Percentiles rank a stretch among this genome's conserved stretches.
Conservation (phyloP, 1,140 invertebrate genomes). For the Ips typographus region DNA sequence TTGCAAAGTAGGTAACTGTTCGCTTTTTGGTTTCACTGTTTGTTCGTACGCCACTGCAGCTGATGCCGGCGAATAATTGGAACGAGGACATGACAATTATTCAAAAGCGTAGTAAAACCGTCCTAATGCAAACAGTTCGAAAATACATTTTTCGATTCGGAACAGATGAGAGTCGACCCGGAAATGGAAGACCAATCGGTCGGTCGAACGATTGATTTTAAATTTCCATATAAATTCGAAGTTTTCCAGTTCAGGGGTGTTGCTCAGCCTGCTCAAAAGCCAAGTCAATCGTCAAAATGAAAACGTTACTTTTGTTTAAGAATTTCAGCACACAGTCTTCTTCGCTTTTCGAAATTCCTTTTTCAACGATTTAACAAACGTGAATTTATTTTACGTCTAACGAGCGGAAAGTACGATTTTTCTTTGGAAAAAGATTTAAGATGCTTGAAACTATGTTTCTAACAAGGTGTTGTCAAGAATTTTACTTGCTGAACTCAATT, state of each 20-base stretch:
- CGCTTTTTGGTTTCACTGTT: too few species aligned
- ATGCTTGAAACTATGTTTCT: too few species aligned
- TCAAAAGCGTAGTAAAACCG: not conserved
- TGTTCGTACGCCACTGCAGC: too few species aligned
- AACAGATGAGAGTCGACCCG: conserved; percentile 37
- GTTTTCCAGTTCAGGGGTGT: conserved; percentile 39
- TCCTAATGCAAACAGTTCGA: conserved; percentile 6
- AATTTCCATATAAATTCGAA: conserved; percentile 49
- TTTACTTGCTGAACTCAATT: too few species aligned
- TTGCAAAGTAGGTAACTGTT: too few species aligned
- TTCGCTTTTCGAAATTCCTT: not conserved
- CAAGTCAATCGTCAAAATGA: conserved; percentile 29
- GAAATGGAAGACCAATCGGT: conserved; percentile 40
- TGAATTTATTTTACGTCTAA: conserved; percentile 10
- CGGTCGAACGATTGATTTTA: conserved; percentile 45
- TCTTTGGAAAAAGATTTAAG: too few species aligned
- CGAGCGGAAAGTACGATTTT: not conserved
- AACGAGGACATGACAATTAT: not conserved
- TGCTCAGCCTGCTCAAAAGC: conserved; percentile 33
- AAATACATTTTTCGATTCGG: conserved; percentile 15
- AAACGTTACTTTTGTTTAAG: conserved; percentile 29
- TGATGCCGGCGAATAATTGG: not conserved
- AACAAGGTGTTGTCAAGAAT: too few species aligned
- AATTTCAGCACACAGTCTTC: conserved; percentile 22
- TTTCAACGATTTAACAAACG: conserved; percentile 9